Evolutionary conservation across 2,888 invertebrate species (phyloP), one percentile per base, ranked within the genome.

Genomic region (Lamellibrachia satsuma): DNA sequence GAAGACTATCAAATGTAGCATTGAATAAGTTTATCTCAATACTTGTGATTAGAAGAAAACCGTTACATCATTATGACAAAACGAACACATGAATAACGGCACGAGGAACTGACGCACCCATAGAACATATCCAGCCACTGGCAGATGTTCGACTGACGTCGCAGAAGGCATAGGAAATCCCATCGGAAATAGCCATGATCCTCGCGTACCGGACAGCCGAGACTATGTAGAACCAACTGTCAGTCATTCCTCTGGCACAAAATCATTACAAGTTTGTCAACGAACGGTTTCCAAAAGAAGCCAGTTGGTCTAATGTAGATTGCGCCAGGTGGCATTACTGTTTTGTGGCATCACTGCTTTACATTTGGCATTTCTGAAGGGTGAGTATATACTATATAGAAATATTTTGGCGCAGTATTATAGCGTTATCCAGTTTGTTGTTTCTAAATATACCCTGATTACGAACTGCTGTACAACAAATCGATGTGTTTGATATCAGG

Each of bases 261-360:
- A 75, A 15, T 75, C 75, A 75, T 75, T 75, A 75, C 22, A 75
- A 75, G 75, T 75, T 75, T 75, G 75, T 75, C 75, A 75, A 75
- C 75, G 75, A 7, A 75, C 75, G 22, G 75, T n/a, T 75, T 75
- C 22, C 22, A n/a, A 75, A 22, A 75, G 22, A 22, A 11, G 75
- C 15, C 22, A n/a, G 75, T 75, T 22, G 75, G 6, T n/a, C 15
- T 11, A 75, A 22, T 6, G 2, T 75, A 75, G 22, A 75, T 75
- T 15, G n/a, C 3, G 75, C 22, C n/a, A 75, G 75, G 22, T 75
- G 75, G 75, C 75, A 22, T 11, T n/a, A 75, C 75, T 15, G 60
- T 60, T 60, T 15, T 9, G 22, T 3, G 22, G 60, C 22, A 15
- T 15, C 4, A 22, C 22, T 60, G 39, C 39, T 15, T 9, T 4